Percentiles rank a stretch among this genome's conserved stretches.
Conservation (phyloP, 2,797 vertebrate species). For the Hylomyscus alleni region DNA sequence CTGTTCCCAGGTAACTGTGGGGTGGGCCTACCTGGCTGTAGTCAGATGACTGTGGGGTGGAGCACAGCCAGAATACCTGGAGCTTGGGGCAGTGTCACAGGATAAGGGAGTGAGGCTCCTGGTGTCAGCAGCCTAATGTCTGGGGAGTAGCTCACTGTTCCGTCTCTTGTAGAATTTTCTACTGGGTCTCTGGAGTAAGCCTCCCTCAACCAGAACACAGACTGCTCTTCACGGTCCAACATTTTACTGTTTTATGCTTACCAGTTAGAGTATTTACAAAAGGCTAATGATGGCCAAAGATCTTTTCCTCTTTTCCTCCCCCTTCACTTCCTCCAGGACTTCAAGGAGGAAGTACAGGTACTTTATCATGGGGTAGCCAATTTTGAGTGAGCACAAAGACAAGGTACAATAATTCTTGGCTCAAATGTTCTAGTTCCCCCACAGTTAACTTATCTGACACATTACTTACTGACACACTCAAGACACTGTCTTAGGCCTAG, state of each 20-base stretch:
- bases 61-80: no score
- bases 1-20: no score
- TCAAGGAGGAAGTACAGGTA: slow-evolving; percentile 53
- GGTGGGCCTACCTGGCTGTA: no score
- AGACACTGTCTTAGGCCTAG: neutral
- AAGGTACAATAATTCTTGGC: slow-evolving; percentile 48
- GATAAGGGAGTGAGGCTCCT: no score
- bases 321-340: slow-evolving; percentile 70
- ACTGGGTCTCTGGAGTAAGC: no score
- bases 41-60: no score
- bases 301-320: slow-evolving; percentile 75
- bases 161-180: no score
- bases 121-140: no score
- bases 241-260: slow-evolving; percentile 16
- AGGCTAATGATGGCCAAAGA: slow-evolving; percentile 78
- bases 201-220: no score
- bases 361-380: slow-evolving; percentile 64
- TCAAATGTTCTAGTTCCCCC: slow-evolving; percentile 42
- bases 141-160: no score
- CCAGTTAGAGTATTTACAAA: slow-evolving; percentile 88
- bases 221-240: no score
- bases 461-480: neutral
- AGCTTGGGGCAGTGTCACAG: no score
- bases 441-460: neutral
- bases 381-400: slow-evolving; percentile 48